phyloP scores from a whole-genome alignment of 2,113 vertebrate species.

The Ia io region DNA sequence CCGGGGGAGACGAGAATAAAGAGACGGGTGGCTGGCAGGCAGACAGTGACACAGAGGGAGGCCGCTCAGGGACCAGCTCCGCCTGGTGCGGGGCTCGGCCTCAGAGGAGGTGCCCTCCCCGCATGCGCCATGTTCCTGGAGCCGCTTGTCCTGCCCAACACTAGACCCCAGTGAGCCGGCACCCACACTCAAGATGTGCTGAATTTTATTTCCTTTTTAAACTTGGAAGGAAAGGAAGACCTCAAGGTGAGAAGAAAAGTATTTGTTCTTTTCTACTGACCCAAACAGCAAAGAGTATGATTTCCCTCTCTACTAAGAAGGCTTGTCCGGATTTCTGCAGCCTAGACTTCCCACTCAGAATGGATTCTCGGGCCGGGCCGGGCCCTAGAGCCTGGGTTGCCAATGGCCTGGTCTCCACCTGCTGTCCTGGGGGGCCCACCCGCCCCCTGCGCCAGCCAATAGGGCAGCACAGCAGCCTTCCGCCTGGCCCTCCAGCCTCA shows the following conservation, averaged over 20 bases:
- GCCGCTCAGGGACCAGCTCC: neutral
- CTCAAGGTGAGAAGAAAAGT: constrained; percentile 65
- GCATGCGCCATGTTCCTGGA: neutral
- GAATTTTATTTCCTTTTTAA: constrained; percentile 54
- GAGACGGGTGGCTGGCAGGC: no score
- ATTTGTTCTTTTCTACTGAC: constrained; percentile 52
- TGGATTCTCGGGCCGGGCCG: neutral
- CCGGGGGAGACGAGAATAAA: neutral
- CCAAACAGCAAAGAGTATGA: constrained; percentile 43
- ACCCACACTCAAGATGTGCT: constrained; percentile 4
- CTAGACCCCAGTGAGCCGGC: neutral
- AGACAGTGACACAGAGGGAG: fast-evolving
- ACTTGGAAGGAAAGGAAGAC: constrained; percentile 55
- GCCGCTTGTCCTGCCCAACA: neutral
- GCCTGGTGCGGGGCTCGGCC: neutral
- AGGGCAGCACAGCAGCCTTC: neutral
- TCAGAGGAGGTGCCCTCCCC: neutral
- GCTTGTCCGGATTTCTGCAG: constrained; percentile 61
- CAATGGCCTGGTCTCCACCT: neutral
- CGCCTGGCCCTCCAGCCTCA: neutral
- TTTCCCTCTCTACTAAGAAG: neutral
- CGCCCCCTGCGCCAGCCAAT: neutral
- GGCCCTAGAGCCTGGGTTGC: neutral
- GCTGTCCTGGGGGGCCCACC: neutral
- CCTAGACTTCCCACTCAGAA: constrained; percentile 17